Base-by-base conservation (phyloP, 2,888 invertebrate species). In the Hipparchia sbordonii region DNA sequence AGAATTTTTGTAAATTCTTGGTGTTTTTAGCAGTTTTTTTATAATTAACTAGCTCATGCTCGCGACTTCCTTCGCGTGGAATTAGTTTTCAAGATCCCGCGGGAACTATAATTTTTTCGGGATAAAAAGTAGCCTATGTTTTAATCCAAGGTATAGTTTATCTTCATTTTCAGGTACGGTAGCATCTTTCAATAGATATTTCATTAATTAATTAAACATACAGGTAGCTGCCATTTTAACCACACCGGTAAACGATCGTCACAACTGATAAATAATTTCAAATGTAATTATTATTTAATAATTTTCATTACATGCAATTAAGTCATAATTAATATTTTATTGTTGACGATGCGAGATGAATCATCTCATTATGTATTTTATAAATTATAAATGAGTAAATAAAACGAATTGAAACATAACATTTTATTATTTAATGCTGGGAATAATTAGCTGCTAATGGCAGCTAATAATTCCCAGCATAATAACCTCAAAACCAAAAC, bases 271-370 rank as follows among this genome's bases (percentile, higher is more conserved):
- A 62, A 62, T 48, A 62, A 23, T 46, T n/a, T 46, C 6, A 46
- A 62, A 48, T 62, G 48, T 62, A 48, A 62, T 62, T 60, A 13
- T 48, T 9, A 48, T 48, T 1, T 62, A 9, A 62, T 46, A 9
- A 62, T 62, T 62, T 48, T 48, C 62, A 46, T 5, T 48, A 48
- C 8, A 13, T 8, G 48, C 48, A 62, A 62, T 62, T 62, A 62
- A n/a, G 12, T 2, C 4, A 12, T 45, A 61, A 61, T 61, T 61
- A 61, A 61, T 46, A 61, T 46, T 46, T 6, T 45, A 61, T 46
- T 61, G 61, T 61, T 61, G 61, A 46, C 46, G 46, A 46, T 46
- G n/a, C 46, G 62, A 48, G 46, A 62, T 23, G 13, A 62, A 39
- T 12, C 39, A 23, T 60, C 39, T 2, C 39, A 39, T 39, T 39